Evolutionary conservation across 2,797 vertebrate genomes (phyloP).

Genomic region (Chaunax sp.): DNA sequence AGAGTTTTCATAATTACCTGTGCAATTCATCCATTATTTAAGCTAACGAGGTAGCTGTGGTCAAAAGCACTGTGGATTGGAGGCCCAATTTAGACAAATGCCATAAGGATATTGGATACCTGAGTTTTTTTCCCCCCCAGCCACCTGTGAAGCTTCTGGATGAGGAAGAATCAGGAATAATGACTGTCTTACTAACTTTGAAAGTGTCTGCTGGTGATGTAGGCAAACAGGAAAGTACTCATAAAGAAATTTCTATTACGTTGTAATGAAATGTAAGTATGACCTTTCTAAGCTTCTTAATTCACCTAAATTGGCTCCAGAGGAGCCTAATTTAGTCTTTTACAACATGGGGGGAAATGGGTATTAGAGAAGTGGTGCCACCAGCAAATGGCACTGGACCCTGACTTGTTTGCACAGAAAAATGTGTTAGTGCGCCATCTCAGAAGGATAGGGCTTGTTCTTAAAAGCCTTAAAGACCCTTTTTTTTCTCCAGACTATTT

Average conservation of each 20-base stretch:
- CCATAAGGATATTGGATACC: conserved; percentile 60
- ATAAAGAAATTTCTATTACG: conserved; percentile 53
- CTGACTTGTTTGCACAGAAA: conserved; percentile 65
- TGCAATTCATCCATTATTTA: conserved; percentile 81
- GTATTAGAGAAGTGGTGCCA: conserved; percentile 61
- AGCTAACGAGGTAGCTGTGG: conserved; percentile 75
- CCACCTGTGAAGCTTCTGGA: conserved; percentile 50
- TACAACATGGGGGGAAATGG: conserved; percentile 59
- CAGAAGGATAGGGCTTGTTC: conserved; percentile 18
- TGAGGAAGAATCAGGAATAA: conserved; percentile 50
- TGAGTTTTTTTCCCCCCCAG: conserved; percentile 17
- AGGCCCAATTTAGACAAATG: conserved; percentile 66
- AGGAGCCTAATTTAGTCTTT: conserved; percentile 72
- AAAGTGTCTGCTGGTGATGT: conserved; percentile 54
- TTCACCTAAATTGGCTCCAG: conserved; percentile 74
- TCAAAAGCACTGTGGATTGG: conserved; percentile 66
- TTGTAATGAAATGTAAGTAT: conserved; percentile 74
- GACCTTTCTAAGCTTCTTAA: conserved; percentile 74
- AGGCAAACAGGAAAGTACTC: conserved; percentile 58
- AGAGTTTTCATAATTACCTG: conserved; percentile 79
- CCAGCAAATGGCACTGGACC: conserved; percentile 63
- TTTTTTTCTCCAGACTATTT: conserved; percentile 38
- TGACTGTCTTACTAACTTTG: conserved; percentile 53
- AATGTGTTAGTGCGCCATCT: conserved; percentile 48
- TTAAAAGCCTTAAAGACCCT: conserved; percentile 21